Percentiles rank a stretch among this genome's conserved stretches.
phyloP scores from a whole-genome alignment of 30 jellyfish, hydroid and myxozoan genomes.

The Haliclystus octoradiatus region DNA sequence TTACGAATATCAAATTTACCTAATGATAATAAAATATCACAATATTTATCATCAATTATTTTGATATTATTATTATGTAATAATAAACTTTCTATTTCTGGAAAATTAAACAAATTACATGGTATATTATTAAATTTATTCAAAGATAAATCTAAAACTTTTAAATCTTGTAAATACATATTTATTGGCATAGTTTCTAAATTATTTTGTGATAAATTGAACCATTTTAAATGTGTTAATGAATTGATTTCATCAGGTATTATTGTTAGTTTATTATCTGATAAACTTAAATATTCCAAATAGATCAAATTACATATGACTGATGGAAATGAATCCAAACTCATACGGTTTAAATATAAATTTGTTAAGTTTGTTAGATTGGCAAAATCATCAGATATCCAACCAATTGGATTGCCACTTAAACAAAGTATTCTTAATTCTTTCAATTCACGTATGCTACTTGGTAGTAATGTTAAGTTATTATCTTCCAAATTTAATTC shows the following conservation, averaged over 20 bases:
- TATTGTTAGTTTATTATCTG: constrained; percentile 34
- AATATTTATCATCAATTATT: constrained; percentile 8
- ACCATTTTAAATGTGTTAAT: constrained; percentile 51
- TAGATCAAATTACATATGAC: constrained; percentile 44
- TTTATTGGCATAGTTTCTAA: constrained; percentile 32
- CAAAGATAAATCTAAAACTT: constrained; percentile 25
- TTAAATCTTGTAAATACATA: constrained; percentile 17
- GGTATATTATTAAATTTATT: constrained; percentile 40
- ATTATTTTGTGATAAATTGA: constrained; percentile 39
- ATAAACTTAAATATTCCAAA: constrained; percentile 53
- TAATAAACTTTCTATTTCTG: constrained; percentile 22
- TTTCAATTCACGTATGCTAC: constrained; percentile 26
- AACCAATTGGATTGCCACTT: constrained; percentile 72
- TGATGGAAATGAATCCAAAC: constrained; percentile 51
- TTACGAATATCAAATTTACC: constrained; percentile 64
- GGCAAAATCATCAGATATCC: constrained; percentile 37
- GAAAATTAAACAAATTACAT: constrained; percentile 1
- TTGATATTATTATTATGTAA: constrained; percentile 32
- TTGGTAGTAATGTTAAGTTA: constrained; percentile 63
- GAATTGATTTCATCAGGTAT: constrained; percentile 49
- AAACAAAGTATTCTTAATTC: constrained; percentile 48
- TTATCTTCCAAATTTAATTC: constrained; percentile 73
- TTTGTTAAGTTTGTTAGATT: constrained; percentile 29
- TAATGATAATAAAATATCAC: constrained; percentile 10
- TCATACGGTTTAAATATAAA: constrained; percentile 44